A percentile compares a stretch with the other conserved stretches of the same genome.
Conservation (phyloP, 1,140 invertebrate species). For the Thereuonema tuberculata region DNA sequence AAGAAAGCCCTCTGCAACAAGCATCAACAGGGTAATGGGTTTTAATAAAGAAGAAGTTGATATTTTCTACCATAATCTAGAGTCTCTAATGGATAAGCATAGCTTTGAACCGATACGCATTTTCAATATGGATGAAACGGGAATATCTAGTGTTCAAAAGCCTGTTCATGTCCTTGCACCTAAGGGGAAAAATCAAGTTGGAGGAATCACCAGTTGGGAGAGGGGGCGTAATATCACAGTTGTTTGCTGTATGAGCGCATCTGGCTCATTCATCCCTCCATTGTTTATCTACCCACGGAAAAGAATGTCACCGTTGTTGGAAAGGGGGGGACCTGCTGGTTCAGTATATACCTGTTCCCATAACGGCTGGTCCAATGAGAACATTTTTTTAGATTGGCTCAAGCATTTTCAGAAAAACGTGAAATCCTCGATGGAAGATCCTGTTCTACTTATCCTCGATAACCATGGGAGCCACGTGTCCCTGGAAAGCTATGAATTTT, state of each 20-base stretch:
- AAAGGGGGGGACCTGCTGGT: neutral
- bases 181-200: neutral
- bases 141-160: neutral
- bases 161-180: neutral
- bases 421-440: neutral
- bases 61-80: neutral
- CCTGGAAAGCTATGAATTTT: neutral
- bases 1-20: neutral
- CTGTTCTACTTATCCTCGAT: neutral
- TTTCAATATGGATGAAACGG: neutral
- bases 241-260: neutral
- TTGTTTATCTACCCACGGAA: neutral
- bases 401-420: neutral
- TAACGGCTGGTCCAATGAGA: neutral
- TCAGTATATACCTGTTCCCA: neutral
- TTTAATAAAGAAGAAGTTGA: neutral
- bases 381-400: neutral
- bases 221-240: neutral
- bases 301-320: neutral
- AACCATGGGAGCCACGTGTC: neutral
- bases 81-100: neutral
- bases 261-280: neutral
- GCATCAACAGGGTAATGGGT: neutral
- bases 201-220: neutral
- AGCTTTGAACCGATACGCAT: neutral